These are phyloP conservation scores for Cyclargus thomasi DNA, from an alignment of 1,140 invertebrate species.

Conservation along the genomic window DNA sequence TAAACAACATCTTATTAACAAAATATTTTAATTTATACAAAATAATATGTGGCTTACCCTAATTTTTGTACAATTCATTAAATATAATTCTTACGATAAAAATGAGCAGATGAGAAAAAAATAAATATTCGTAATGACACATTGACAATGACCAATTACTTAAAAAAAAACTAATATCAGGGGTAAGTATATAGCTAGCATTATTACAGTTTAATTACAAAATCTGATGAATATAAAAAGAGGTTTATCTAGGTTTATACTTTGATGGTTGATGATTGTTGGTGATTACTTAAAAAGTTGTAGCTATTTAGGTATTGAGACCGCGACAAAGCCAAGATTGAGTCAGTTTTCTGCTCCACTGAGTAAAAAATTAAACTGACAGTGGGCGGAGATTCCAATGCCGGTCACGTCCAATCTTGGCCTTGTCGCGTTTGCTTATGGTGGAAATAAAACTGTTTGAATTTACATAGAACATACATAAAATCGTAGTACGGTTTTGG, in stretches of 20 bases:
- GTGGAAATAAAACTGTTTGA: background rate
- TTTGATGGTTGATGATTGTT: too few relatives aligned
- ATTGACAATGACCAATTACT: background rate
- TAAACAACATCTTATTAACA: constrained; percentile 24
- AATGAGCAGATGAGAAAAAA: constrained; percentile 10
- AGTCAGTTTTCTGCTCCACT: background rate
- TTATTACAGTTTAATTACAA: background rate
- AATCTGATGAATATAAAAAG: background rate
- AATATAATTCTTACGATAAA: constrained; percentile 4
- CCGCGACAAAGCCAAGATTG: background rate
- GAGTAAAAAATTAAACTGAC: background rate
- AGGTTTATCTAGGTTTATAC: too few relatives aligned
- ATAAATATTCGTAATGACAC: constrained; percentile 4
- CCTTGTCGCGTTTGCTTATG: background rate
- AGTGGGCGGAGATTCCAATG: background rate
- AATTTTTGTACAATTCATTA: constrained; percentile 56
- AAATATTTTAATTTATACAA: constrained; percentile 52
- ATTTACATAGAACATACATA: background rate
- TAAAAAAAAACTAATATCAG: background rate
- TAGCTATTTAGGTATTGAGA: too few relatives aligned
- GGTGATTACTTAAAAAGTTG: too few relatives aligned
- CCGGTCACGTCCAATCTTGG: background rate
- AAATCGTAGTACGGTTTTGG: background rate
- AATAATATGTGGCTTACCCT: constrained; percentile 41
- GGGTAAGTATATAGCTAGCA: background rate